phyloP scores from a whole-genome alignment of 2,888 invertebrate genomes.

The Drosophila mimetica region DNA sequence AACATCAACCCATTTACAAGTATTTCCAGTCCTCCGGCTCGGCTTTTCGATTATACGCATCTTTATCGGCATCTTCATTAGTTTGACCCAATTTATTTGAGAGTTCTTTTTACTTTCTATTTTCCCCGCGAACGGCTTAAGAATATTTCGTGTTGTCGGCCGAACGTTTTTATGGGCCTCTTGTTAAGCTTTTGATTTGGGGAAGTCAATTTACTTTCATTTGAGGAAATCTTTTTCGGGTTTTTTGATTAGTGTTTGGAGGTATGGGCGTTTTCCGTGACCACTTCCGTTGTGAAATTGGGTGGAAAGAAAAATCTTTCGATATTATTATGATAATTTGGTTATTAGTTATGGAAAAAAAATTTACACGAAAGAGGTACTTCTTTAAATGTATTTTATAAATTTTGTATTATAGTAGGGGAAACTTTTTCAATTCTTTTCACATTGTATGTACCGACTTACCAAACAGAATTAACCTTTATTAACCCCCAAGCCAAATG shows the following conservation, averaged over 20 bases:
- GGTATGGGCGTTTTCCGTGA: conserved; percentile 43
- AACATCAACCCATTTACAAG: conserved; percentile 52
- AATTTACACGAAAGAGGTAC: neutral
- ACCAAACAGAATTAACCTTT: conserved; percentile 30
- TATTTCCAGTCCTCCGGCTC: conserved; percentile 36
- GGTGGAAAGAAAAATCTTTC: conserved; percentile 1
- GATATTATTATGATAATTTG: conserved; percentile 4
- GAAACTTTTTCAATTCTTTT: neutral
- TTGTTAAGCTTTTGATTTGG: conserved; percentile 36
- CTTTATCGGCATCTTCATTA: conserved; percentile 72
- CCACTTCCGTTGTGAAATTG: conserved; percentile 56
- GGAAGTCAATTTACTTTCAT: conserved; percentile 68
- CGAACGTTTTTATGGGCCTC: conserved; percentile 41
- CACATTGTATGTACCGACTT: neutral
- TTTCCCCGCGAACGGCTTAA: conserved; percentile 59
- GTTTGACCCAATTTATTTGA: conserved; percentile 68
- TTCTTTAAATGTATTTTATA: neutral
- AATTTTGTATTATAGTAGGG: neutral
- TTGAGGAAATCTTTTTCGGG: conserved; percentile 43
- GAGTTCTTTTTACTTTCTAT: conserved; percentile 73
- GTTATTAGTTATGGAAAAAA: neutral
- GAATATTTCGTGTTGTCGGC: conserved; percentile 59
- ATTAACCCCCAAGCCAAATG: conserved; percentile 13
- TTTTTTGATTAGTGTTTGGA: conserved; percentile 18
- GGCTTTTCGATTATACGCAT: conserved; percentile 53